Evolutionary conservation across 2,888 invertebrate genomes (phyloP), one percentile per base, ranked within the genome.

Genomic region (Polyommatus icarus): DNA sequence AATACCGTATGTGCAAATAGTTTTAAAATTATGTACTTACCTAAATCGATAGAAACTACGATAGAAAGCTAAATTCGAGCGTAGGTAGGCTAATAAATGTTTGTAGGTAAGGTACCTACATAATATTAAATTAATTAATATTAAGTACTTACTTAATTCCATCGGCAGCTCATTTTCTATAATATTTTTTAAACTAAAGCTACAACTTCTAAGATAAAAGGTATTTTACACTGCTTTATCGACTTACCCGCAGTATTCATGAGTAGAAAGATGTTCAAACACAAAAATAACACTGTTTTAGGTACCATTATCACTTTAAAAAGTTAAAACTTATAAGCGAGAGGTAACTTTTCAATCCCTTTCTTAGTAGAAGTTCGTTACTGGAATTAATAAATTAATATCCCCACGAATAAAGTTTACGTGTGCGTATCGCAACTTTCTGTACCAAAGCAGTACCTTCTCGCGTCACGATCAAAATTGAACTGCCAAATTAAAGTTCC

Each of bases 161-260:
- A 50, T 50, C 50, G 15, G 50, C 15, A 50, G 15, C 50, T 5
- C 15, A 15, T 50, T 4, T 50, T 12, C 50, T 50, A 12, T 15
- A 50, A 50, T 50, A 50, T 50, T 15, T 12, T 15, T 50, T 12
- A 50, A 46, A 15, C 0, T 40, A 46, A 12, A 46, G 10, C 46
- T 46, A 46, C 12, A 40, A 40, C 40, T 10, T 40, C 7, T 36
- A 15, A 50, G 50, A 12, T 50, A 18, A 15, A 54, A 54, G 54
- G 18, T 24, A 61, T 61, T 61, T 20, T 20, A 61, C 20, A 85
- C 29, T 29, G 24, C 40, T 72, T 75, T 46, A 46, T 59, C 40
- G 78, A 87, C 91, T 90, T 87, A 92, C 91, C 90, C 57, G 86
- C 83, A 78, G 84, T 80, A 82, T 84, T 85, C 76, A 89, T 71